Percentiles rank a stretch among this genome's conserved stretches.
Evolutionary conservation across 2,113 vertebrate species (phyloP).

Genomic region (Sporophila hypoxantha): DNA sequence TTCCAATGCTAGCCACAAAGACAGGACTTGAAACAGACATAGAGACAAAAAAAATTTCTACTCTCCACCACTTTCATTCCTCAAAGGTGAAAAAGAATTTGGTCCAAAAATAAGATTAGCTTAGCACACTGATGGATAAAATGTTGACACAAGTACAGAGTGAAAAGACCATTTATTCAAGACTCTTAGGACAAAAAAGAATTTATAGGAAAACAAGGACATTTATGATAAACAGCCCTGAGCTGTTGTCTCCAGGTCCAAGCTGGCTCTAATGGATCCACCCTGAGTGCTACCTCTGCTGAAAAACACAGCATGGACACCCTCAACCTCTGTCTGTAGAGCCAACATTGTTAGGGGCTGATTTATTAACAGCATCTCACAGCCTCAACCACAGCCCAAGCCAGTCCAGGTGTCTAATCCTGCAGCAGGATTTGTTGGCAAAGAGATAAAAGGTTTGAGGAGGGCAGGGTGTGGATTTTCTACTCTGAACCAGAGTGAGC

Average conservation of each 20-base stretch:
- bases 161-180: not conserved
- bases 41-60: no score
- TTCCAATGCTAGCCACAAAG: not conserved
- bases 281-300: not conserved
- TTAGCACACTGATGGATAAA: not conserved
- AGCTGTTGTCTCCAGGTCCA: not conserved
- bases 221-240: not conserved
- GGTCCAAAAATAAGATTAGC: not conserved
- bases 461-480: not conserved
- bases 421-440: not conserved
- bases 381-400: not conserved
- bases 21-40: not conserved
- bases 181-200: not conserved
- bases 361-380: not conserved
- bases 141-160: not conserved
- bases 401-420: not conserved
- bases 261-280: not conserved
- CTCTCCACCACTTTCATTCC: not conserved
- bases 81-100: not conserved
- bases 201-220: not conserved
- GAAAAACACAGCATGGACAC: not conserved
- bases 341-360: not conserved
- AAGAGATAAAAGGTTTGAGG: not conserved
- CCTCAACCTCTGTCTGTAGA: not conserved
- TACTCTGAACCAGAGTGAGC: fast-evolving